These are phyloP conservation scores for Callospermophilus lateralis DNA, from an alignment of 2,113 vertebrate species.

Conservation along the genomic window DNA sequence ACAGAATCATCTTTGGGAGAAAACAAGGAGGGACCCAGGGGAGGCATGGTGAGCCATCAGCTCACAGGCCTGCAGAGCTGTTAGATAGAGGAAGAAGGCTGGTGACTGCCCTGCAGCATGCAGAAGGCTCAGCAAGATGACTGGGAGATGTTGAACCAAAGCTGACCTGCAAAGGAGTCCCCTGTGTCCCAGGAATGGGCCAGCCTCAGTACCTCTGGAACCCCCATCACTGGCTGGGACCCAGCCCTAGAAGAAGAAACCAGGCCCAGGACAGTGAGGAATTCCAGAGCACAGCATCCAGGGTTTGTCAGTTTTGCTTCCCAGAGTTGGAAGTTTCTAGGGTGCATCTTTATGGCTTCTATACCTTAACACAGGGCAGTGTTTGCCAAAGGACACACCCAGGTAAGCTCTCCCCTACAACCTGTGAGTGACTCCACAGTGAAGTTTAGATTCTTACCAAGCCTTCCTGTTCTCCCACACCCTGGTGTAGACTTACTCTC, in stretches of 20 bases:
- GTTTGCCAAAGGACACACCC: not conserved
- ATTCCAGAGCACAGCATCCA: not conserved
- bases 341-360: fast-evolving
- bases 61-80: fast-evolving
- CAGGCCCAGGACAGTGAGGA: fast-evolving
- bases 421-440: too few relatives aligned
- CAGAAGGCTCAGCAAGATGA: not conserved
- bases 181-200: not conserved
- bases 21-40: not conserved
- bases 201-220: fast-evolving
- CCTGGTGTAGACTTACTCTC: fast-evolving
- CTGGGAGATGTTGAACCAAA: fast-evolving
- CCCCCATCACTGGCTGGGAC: not conserved
- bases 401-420: not conserved
- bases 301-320: fast-evolving
- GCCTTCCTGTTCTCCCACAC: fast-evolving
- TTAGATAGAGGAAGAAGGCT: not conserved
- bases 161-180: not conserved
- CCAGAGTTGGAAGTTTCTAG: fast-evolving
- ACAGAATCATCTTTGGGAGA: not conserved
- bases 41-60: fast-evolving
- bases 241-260: fast-evolving
- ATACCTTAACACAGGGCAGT: not conserved
- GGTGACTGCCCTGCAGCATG: not conserved
- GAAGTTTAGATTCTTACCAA: not conserved